Conservation (phyloP, 2,797 vertebrate species). For the Etheostoma perlongum region DNA sequence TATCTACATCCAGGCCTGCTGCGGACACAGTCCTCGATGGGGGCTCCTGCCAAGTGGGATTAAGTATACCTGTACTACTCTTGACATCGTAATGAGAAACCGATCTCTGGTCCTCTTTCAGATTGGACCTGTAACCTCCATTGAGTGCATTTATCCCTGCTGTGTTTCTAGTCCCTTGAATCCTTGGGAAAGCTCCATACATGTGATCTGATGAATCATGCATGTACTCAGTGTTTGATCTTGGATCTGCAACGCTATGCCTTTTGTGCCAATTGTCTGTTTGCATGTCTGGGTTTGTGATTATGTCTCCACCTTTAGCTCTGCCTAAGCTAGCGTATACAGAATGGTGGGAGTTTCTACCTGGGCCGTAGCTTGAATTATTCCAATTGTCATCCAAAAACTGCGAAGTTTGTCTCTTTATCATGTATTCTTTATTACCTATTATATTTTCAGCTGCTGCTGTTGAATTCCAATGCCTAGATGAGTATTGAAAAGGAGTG, state of each 20-base stretch:
- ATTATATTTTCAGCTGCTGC: constrained; percentile 55
- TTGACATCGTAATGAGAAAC: constrained; percentile 84
- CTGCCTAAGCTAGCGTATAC: constrained; percentile 88
- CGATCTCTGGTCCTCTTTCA: constrained; percentile 84
- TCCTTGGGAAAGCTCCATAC: constrained; percentile 66
- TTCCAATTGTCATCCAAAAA: constrained; percentile 85
- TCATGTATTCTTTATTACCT: constrained; percentile 79
- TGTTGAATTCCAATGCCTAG: constrained; percentile 76
- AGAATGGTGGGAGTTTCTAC: constrained; percentile 80
- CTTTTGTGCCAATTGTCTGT: constrained; percentile 80
- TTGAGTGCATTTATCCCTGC: constrained; percentile 54
- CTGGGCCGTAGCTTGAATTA: constrained; percentile 71
- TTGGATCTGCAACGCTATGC: constrained; percentile 85
- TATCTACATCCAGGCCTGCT: constrained; percentile 80
- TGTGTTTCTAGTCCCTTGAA: constrained; percentile 57
- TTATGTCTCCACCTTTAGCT: constrained; percentile 68
- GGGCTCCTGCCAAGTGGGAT: constrained; percentile 68
- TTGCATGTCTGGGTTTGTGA: constrained; percentile 78
- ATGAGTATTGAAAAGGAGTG: constrained; percentile 69
- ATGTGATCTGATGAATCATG: constrained; percentile 65
- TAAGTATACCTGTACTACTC: constrained; percentile 55
- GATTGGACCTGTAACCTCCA: constrained; percentile 59
- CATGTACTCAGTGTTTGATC: constrained; percentile 66
- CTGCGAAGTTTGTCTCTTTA: constrained; percentile 89
- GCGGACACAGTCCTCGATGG: constrained; percentile 87